Evolutionary conservation across 2,113 vertebrate species (phyloP), one percentile per base, ranked within the genome.

Genomic region (Podarcis cretensis): DNA sequence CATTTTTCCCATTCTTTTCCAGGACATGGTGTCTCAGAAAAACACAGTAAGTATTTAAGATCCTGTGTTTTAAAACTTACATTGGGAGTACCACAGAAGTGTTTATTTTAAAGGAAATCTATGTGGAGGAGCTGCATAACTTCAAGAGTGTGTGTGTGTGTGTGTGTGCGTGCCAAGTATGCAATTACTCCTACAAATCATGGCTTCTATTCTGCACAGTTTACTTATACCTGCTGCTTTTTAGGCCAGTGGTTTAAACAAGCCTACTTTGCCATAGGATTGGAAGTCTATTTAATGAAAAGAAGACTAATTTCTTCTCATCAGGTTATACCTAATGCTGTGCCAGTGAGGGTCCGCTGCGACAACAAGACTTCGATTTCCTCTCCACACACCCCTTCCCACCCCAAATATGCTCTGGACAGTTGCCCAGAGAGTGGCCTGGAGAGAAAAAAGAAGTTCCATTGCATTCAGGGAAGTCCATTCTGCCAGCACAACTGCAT

Each of bases 11-110:
- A 71, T 68, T 4, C 12, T 4, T 1, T 95, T 93, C 16, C 95
- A 99, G 99, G 98, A 98, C 92, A 98, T 99, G 97, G 98, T 98
- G 86, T 97, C 96, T 85, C 98, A 98, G 92, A 99, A 99, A 96
- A 99, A 99, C 96, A 98, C 96, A 97, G 99, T 99, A 98, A 99
- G 98, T 98, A 95, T 96, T 93, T 93, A 91, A 93, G 92, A 83
- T 43, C 27, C 25, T 69, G 23, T 66, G 12, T 91, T 90, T 89
- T 89, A 84, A 89, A 90, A 86, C 21, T 65, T 1, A 85, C 85
- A 83, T 54, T 87, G 35, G 83, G n/a, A 63, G 75, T 87, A 9
- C 25, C 71, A 2, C 9, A 73, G 7, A 81, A 81, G 13, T 73
- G 59, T 32, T 37, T 14, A n/a, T 43, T 84, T 89, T 84, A 30